Conservation (phyloP, 2,888 invertebrate species). For the Melipona bicolor region DNA sequence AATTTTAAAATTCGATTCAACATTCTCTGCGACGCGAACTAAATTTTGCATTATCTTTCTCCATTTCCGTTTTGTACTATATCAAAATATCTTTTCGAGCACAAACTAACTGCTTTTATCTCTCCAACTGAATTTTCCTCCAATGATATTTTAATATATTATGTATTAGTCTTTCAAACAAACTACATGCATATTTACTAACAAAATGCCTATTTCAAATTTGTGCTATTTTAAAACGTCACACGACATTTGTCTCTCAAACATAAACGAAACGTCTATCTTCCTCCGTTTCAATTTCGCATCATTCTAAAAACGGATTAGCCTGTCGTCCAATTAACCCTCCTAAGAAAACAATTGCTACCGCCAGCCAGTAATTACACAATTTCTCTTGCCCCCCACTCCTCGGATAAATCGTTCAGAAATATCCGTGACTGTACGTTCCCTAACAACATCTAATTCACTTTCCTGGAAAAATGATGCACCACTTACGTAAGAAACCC, state of each 20-base stretch:
- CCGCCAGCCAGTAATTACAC: not conserved
- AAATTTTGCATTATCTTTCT: too few relatives aligned
- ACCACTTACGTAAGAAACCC: conserved; percentile 32
- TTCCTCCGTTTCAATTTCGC: not conserved
- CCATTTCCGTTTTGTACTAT: too few relatives aligned
- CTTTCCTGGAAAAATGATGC: conserved; percentile 48
- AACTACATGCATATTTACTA: too few relatives aligned
- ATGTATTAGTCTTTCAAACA: too few relatives aligned
- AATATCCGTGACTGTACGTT: conserved; percentile 19
- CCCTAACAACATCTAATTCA: conserved; percentile 27
- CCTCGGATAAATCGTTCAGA: not conserved
- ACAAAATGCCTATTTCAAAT: too few relatives aligned
- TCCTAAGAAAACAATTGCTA: not conserved
- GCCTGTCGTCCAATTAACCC: not conserved
- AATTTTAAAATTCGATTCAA: too few relatives aligned
- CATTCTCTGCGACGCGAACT: too few relatives aligned
- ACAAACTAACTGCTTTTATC: too few relatives aligned
- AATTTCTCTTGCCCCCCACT: not conserved
- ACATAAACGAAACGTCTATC: not conserved
- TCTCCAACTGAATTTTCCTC: too few relatives aligned
- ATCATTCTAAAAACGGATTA: not conserved
- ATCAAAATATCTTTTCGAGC: too few relatives aligned
- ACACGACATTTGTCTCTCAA: not conserved
- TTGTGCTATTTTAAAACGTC: not conserved
- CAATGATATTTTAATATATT: too few relatives aligned